A percentile compares a stretch with the other conserved stretches of the same genome.
These are phyloP conservation scores for Cryptus viduatorius DNA, from an alignment of 2,888 invertebrate species.

Conservation along the genomic window DNA sequence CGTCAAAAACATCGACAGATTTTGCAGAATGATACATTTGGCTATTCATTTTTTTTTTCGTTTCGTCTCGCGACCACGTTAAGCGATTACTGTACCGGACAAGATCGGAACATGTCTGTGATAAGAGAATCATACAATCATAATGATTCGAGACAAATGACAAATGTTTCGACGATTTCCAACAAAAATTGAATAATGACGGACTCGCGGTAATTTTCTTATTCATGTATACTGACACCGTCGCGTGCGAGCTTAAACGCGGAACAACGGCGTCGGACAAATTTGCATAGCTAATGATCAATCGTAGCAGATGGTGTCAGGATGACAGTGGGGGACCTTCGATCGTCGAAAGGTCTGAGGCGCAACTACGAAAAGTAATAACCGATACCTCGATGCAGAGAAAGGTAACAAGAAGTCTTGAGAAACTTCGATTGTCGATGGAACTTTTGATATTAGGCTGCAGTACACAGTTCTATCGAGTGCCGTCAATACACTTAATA, in stretches of 20 bases:
- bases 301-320: background rate
- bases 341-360: background rate
- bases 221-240: background rate
- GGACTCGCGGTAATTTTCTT: background rate
- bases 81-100: background rate
- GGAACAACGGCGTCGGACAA: background rate
- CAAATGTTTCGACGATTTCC: background rate
- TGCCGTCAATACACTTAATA: too few relatives aligned
- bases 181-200: background rate
- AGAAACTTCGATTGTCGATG: background rate
- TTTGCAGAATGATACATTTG: background rate
- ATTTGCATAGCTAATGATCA: slow-evolving; percentile 6
- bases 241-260: background rate
- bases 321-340: background rate
- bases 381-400: background rate
- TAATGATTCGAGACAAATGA: background rate
- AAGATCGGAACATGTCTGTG: background rate
- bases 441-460: background rate
- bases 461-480: background rate
- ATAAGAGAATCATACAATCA: background rate
- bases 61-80: background rate
- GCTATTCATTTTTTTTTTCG: background rate
- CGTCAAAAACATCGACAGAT: slow-evolving; percentile 10
- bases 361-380: background rate
- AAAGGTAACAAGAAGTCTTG: background rate